A percentile compares a stretch with the other conserved stretches of the same genome.
These are phyloP conservation scores for Spialia ferax DNA, from an alignment of 2,888 invertebrate genomes.

Conservation along the genomic window DNA sequence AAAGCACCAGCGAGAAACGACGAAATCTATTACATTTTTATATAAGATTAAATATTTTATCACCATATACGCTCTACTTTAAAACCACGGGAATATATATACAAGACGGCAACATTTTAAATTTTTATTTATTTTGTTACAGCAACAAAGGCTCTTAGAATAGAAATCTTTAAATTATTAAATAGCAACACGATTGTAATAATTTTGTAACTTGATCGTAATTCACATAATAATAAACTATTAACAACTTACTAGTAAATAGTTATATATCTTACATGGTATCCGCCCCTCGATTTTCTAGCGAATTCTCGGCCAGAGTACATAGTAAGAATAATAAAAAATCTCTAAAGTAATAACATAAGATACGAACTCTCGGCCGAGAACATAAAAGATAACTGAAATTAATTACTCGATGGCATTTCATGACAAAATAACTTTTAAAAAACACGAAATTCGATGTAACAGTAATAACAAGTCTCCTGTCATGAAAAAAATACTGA, in stretches of 20 bases:
- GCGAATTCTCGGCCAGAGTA: conserved; percentile 32
- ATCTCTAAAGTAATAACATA: neutral
- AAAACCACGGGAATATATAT: conserved; percentile 61
- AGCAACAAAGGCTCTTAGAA: conserved; percentile 52
- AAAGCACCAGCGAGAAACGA: conserved; percentile 63
- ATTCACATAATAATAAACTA: conserved; percentile 79
- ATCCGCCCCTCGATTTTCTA: conserved; percentile 55
- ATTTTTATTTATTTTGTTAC: conserved; percentile 43
- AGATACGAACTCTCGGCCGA: conserved; percentile 3
- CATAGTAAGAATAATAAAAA: conserved; percentile 10
- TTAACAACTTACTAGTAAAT: conserved; percentile 84
- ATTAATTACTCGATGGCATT: neutral
- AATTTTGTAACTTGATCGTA: conserved; percentile 76
- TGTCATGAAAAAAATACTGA: conserved; percentile 26
- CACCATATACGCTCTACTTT: conserved; percentile 52
- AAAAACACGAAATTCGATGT: conserved; percentile 18
- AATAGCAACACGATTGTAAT: conserved; percentile 66
- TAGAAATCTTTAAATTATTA: conserved; percentile 47
- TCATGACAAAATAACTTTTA: conserved; percentile 9
- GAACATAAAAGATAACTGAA: conserved; percentile 17
- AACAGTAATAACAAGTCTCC: neutral
- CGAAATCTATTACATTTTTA: conserved; percentile 57
- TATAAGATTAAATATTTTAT: conserved; percentile 61
- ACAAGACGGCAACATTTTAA: conserved; percentile 62
- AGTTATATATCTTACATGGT: conserved; percentile 79